Evolutionary conservation across 1,140 invertebrate species (phyloP).

Genomic region (Scaptodrosophila lebanonensis): DNA sequence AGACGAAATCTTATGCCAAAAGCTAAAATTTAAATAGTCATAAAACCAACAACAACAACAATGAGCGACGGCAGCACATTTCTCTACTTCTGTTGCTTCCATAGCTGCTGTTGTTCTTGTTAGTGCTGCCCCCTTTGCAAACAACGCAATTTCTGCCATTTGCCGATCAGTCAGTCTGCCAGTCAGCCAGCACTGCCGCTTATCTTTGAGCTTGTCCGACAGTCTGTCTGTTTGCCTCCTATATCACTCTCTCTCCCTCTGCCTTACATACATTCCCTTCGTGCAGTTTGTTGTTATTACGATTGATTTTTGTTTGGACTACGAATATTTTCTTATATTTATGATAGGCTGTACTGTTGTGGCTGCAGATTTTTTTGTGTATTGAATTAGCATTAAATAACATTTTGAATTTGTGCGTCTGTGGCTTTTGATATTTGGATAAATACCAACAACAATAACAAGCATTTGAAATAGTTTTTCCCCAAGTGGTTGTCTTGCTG

Average conservation of each 20-base stretch:
- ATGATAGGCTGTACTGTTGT: constrained; percentile 12
- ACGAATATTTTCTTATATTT: constrained; percentile 37
- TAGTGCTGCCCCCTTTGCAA: background rate
- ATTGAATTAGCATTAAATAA: constrained; percentile 58
- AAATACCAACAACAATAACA: background rate
- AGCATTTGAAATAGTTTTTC: background rate
- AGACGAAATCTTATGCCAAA: constrained; percentile 30
- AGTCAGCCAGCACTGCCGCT: constrained; percentile 30
- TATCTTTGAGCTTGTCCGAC: constrained; percentile 27
- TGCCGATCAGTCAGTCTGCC: background rate
- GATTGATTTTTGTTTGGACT: constrained; percentile 48
- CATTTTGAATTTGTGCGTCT: constrained; percentile 30
- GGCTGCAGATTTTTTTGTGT: constrained; percentile 19
- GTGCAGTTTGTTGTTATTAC: constrained; percentile 33
- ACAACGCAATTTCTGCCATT: constrained; percentile 32
- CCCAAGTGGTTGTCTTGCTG: constrained; percentile 6
- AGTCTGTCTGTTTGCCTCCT: background rate
- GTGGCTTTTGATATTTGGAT: constrained; percentile 40
- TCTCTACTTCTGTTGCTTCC: too few relatives aligned
- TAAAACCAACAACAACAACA: constrained; percentile 1
- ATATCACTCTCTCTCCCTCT: background rate
- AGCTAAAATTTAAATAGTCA: constrained; percentile 1
- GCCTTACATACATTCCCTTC: constrained; percentile 1
- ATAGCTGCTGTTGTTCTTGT: too few relatives aligned
- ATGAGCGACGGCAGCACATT: background rate